A percentile compares a stretch with the other conserved stretches of the same genome.
These are phyloP conservation scores for Arrhopalites spinosus DNA, from an alignment of 2,888 invertebrate genomes.

Conservation along the genomic window DNA sequence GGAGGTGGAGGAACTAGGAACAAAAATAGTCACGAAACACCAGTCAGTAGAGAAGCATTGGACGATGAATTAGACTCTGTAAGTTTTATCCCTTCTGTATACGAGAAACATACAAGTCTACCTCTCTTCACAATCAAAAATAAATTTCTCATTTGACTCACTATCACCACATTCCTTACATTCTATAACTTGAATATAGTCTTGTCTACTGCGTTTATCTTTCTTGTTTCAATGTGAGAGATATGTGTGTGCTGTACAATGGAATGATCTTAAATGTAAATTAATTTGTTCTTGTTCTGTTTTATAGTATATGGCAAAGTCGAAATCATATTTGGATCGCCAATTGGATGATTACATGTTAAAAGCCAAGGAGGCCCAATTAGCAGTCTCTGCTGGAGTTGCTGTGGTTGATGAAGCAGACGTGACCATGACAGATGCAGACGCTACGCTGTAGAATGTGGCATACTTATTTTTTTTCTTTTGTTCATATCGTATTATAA, in stretches of 20 bases:
- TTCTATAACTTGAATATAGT: too few species aligned
- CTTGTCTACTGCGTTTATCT: too few species aligned
- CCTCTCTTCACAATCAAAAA: neutral
- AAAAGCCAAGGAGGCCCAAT: conserved; percentile 36
- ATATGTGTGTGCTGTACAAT: too few species aligned
- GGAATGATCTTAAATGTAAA: neutral
- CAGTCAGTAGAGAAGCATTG: conserved; percentile 41
- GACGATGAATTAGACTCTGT: conserved; percentile 48
- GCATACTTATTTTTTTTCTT: neutral
- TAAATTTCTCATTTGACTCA: too few species aligned
- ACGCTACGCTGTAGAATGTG: neutral
- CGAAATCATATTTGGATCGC: conserved; percentile 46
- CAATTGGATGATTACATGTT: conserved; percentile 50
- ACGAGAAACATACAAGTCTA: conserved; percentile 4
- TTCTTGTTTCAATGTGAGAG: too few species aligned
- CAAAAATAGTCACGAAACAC: neutral
- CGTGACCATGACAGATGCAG: conserved; percentile 27
- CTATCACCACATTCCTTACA: too few species aligned
- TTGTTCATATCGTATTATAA: neutral
- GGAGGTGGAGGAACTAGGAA: conserved; percentile 25
- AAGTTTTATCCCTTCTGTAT: conserved; percentile 22
- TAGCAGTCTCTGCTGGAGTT: conserved; percentile 26
- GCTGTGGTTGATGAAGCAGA: conserved; percentile 21
- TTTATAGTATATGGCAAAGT: conserved; percentile 51
- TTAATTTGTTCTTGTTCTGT: neutral